phyloP scores from a whole-genome alignment of 2,113 vertebrate genomes.

The Sapajus apella region DNA sequence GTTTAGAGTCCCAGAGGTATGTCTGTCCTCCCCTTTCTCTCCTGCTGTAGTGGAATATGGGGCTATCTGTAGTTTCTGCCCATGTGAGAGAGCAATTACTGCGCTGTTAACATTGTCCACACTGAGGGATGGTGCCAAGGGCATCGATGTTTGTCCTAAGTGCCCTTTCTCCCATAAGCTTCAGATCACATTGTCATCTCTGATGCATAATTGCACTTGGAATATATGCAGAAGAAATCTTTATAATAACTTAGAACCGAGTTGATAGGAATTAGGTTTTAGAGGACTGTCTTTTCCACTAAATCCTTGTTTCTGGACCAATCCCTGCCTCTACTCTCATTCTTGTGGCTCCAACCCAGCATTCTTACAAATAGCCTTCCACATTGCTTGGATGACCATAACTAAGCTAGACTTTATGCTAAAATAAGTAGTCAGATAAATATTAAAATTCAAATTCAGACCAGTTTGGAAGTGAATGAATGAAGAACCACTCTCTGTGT shows the following conservation, averaged over 20 bases:
- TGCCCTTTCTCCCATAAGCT: not conserved
- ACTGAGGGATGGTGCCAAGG: not conserved
- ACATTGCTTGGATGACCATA: not conserved
- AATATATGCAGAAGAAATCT: constrained; percentile 5
- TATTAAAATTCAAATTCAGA: not conserved
- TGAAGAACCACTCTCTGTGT: not conserved
- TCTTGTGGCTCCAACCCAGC: not conserved
- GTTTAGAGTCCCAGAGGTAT: not conserved
- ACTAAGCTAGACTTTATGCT: not conserved
- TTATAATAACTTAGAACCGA: not conserved
- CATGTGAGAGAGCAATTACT: not conserved
- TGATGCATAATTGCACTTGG: not conserved
- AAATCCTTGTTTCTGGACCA: not conserved
- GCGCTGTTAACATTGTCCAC: not conserved
- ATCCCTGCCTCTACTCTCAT: not conserved
- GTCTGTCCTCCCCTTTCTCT: not conserved
- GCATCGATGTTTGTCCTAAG: not conserved
- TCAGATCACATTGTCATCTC: not conserved
- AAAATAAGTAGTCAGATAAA: not conserved
- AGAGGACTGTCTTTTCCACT: not conserved
- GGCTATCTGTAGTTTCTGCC: not conserved
- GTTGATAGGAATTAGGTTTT: not conserved
- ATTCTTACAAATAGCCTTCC: not conserved
- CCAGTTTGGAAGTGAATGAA: not conserved
- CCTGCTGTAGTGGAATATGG: not conserved